Evolutionary conservation across 1,140 invertebrate species (phyloP), one percentile per base, ranked within the genome.

Genomic region (Apis dorsata): DNA sequence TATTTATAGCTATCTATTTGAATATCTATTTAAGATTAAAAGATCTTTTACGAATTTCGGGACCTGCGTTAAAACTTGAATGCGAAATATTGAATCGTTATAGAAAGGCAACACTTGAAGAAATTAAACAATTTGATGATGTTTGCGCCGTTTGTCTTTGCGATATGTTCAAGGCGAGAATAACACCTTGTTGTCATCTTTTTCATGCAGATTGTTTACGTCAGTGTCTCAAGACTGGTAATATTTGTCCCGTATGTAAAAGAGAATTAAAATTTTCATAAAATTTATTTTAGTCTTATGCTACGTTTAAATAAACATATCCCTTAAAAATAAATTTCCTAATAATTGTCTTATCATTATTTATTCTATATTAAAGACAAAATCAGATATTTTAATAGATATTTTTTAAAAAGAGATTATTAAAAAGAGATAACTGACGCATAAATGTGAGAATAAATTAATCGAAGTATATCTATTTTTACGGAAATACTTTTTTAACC

Each of bases 161-260:
- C 81, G 89, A 92, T 2, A 97, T 97, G 96, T 94, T 93, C 69
- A 95, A 94, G 21, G 96, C 96, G 0, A 93, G 96, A 21, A 94
- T 97, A 1, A 97, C 97, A 2, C 96, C 96, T 1, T 97, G 97
- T 89, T 96, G 96, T 68, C 97, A 97, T 90, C 94, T 96, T 87
- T 97, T 97, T 92, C 97, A 97, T 89, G 96, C 96, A 0, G 96
- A 96, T 89, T 97, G 97, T 90, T 92, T 97, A 28, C 92, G 96
- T 83, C 94, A 95, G 79, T 97, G 96, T 90, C 92, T 97, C 2
- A 96, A 96, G 85, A 94, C 94, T n/a, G 96, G 95, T 44, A 94
- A 96, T 79, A 94, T 95, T 75, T 97, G 97, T 88, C 96, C 97
- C 0, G 95, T 97, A 85, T 97, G 97, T 91, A 96, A 96, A 86